phyloP scores from a whole-genome alignment of 2,113 vertebrate genomes.

The Sminthopsis crassicaudata region DNA sequence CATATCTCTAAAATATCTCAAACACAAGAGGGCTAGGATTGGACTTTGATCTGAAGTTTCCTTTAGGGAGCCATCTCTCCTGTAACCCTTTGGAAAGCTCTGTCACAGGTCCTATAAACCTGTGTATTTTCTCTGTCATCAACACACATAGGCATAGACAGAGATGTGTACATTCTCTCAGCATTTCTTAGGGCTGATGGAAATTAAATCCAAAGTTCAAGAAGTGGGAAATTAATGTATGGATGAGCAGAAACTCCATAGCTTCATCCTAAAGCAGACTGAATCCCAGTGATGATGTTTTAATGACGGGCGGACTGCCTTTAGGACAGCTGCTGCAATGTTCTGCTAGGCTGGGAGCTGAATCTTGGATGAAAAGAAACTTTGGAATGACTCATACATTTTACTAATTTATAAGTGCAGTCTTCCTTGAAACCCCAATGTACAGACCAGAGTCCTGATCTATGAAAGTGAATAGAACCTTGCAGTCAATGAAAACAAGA shows the following conservation, averaged over 20 bases:
- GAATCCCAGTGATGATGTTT: slow-evolving; percentile 73
- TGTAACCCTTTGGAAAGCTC: slow-evolving; percentile 15
- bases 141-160: slow-evolving; percentile 43
- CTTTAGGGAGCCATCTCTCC: slow-evolving; percentile 28
- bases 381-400: slow-evolving; percentile 83
- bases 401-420: slow-evolving; percentile 87
- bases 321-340: slow-evolving; percentile 80
- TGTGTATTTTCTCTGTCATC: background rate
- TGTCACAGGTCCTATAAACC: slow-evolving; percentile 22
- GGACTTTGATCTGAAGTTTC: background rate
- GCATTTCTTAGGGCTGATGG: slow-evolving; percentile 62
- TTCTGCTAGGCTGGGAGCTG: slow-evolving; percentile 80
- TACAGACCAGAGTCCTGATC: slow-evolving; percentile 72
- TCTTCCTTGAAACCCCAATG: slow-evolving; percentile 83
- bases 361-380: slow-evolving; percentile 79
- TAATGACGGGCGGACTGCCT: slow-evolving; percentile 71
- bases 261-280: slow-evolving; percentile 72
- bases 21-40: slow-evolving; percentile 13
- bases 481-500: slow-evolving; percentile 79
- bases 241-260: slow-evolving; percentile 75
- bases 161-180: slow-evolving; percentile 63
- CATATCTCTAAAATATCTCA: slow-evolving; percentile 48
- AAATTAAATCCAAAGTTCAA: slow-evolving; percentile 74
- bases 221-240: slow-evolving; percentile 57
- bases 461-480: slow-evolving; percentile 74